Conservation (phyloP, 2,113 vertebrate genomes). For the Numenius arquata region DNA sequence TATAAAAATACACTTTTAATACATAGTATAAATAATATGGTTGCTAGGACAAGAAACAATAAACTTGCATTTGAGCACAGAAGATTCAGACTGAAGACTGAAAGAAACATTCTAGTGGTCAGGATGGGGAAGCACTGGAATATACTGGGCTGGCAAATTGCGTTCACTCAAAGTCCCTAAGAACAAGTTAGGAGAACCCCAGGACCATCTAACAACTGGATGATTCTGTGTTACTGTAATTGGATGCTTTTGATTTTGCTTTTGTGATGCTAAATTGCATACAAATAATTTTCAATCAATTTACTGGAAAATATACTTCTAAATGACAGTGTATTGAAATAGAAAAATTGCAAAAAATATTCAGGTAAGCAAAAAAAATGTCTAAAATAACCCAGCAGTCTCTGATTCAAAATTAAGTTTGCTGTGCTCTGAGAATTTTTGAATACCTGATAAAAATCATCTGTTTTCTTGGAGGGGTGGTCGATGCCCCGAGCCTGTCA, state of each 20-base stretch:
- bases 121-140: neutral
- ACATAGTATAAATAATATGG: neutral
- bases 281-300: neutral
- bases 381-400: neutral
- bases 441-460: neutral
- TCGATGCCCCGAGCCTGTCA: neutral
- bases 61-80: neutral
- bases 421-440: neutral
- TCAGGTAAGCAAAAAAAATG: neutral
- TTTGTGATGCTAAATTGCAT: neutral
- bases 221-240: neutral
- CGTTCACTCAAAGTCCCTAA: neutral
- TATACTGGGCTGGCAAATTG: neutral
- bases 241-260: neutral
- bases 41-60: neutral
- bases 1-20: neutral
- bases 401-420: neutral
- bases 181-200: neutral
- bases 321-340: neutral
- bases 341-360: neutral
- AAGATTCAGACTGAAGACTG: neutral
- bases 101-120: neutral
- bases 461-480: neutral
- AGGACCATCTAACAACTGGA: neutral
- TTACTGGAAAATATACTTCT: neutral